These are phyloP conservation scores for Caenorhabditis inopinata DNA, from an alignment of 1,140 invertebrate genomes.

Conservation along the genomic window DNA sequence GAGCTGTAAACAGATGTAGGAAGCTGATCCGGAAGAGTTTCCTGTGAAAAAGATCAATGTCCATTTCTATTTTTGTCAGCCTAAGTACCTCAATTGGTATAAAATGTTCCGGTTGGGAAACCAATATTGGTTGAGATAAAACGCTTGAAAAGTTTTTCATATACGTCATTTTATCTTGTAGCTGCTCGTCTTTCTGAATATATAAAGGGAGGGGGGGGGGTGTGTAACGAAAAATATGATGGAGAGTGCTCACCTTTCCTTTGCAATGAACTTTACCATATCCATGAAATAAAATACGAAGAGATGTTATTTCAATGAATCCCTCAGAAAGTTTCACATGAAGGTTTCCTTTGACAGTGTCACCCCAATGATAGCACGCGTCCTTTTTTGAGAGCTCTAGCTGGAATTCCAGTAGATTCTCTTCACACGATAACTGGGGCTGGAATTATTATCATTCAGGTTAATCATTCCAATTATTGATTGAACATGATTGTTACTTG, in stretches of 20 bases:
- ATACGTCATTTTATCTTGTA: slow-evolving; percentile 17
- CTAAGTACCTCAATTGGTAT: neutral
- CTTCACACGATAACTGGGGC: slow-evolving; percentile 9
- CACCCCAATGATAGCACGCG: slow-evolving; percentile 11
- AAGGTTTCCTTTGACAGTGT: slow-evolving; percentile 13
- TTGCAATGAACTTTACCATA: neutral
- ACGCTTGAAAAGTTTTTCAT: slow-evolving; percentile 33
- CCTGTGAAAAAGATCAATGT: neutral
- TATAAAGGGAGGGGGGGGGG: too few relatives aligned
- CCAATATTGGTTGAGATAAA: neutral
- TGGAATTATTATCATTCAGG: too few relatives aligned
- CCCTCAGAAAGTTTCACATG: slow-evolving; percentile 21
- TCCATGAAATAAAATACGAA: slow-evolving; percentile 26
- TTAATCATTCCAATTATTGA: too few relatives aligned
- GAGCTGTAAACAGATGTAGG: slow-evolving; percentile 25
- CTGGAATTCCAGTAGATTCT: slow-evolving; percentile 10
- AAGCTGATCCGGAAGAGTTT: slow-evolving; percentile 31
- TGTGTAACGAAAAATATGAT: neutral
- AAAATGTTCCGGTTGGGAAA: neutral
- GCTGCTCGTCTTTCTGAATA: slow-evolving; percentile 30
- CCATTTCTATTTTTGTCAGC: neutral
- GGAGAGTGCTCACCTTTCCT: neutral
- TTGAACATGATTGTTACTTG: too few relatives aligned
- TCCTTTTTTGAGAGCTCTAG: slow-evolving; percentile 30
- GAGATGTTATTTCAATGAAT: neutral